Evolutionary conservation across 2,113 vertebrate genomes (phyloP), one percentile per base, ranked within the genome.

Genomic region (Dipodomys spectabilis): DNA sequence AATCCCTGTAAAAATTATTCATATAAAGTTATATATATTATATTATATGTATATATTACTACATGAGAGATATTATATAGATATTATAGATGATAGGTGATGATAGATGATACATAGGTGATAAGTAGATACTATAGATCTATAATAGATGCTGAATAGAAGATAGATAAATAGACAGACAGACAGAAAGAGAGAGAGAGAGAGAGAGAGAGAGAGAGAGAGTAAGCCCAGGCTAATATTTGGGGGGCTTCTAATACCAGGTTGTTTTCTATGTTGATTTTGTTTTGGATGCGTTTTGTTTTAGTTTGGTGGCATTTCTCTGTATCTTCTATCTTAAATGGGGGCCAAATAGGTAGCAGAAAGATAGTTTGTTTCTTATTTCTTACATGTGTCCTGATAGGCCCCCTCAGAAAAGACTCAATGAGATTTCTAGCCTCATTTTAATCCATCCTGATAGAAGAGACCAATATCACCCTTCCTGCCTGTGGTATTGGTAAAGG

Each of bases 381-480:
- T 39, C 57, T 85, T 92, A 65, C 27, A 19, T 85, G 32, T 75
- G 85, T 20, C 28, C 67, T 39, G 16, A 10, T 73, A 94, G 49
- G 8, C 16, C 67, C 2, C 28, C 22, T 67, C 44, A 71, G 57
- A 49, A 92, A 95, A 90, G 45, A 92, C 53, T 68, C 4, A 23
- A 64, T 92, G 69, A 68, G 45, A 53, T 90, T 72, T 90, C 39
- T 64, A 77, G 75, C 18, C 80, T 71, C 8, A 67, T 88, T 75
- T 65, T 27, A 79, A 74, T 86, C 19, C 60, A 13, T 86, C 39
- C 30, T 87, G 45, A 87, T 9, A 91, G 83, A 82, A 85, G 78
- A 79, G 44, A 84, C 4, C 19, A 84, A 57, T 5, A 45, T 45
- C 69, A 39, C 27, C 7, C 7, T 82, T 90, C 94, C 68, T 85